A percentile compares a stretch with the other conserved stretches of the same genome.
These are phyloP conservation scores for Steromphala cineraria DNA, from an alignment of 2,888 invertebrate species.

Conservation along the genomic window DNA sequence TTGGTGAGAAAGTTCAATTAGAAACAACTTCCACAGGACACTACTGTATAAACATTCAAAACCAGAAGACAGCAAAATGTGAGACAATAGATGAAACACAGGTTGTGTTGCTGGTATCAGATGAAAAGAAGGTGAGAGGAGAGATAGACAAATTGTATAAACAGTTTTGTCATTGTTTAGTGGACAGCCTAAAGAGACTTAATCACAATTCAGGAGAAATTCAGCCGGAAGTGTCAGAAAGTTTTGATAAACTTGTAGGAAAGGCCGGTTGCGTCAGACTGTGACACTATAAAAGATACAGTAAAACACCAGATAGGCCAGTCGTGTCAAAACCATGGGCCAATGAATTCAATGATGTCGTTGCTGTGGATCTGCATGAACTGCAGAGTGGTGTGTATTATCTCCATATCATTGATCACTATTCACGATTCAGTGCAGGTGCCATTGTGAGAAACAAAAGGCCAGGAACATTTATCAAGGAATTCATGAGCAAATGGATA, in stretches of 20 bases:
- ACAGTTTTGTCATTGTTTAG: background rate
- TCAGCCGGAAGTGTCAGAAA: too few relatives aligned
- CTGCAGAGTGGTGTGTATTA: conserved; percentile 13
- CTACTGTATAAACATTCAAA: conserved; percentile 25
- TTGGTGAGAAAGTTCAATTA: conserved; percentile 22
- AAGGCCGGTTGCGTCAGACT: too few relatives aligned
- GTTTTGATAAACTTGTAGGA: too few relatives aligned
- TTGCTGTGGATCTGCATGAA: too few relatives aligned
- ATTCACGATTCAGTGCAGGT: conserved; percentile 17
- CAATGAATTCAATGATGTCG: conserved; percentile 1
- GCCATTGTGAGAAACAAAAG: conserved; percentile 14
- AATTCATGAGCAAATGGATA: background rate
- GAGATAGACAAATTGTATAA: background rate
- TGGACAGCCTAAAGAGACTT: background rate
- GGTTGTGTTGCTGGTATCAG: background rate
- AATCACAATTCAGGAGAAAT: background rate
- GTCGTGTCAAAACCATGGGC: conserved; percentile 17
- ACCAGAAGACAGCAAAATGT: background rate
- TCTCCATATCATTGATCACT: conserved; percentile 22
- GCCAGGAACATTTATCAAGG: background rate
- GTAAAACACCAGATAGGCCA: conserved; percentile 26
- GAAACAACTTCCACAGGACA: conserved; percentile 32
- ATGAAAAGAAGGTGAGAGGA: background rate
- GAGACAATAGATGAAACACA: background rate
- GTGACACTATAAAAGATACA: background rate